Conservation (phyloP, 2,888 invertebrate species). For the Abrostola tripartita region DNA sequence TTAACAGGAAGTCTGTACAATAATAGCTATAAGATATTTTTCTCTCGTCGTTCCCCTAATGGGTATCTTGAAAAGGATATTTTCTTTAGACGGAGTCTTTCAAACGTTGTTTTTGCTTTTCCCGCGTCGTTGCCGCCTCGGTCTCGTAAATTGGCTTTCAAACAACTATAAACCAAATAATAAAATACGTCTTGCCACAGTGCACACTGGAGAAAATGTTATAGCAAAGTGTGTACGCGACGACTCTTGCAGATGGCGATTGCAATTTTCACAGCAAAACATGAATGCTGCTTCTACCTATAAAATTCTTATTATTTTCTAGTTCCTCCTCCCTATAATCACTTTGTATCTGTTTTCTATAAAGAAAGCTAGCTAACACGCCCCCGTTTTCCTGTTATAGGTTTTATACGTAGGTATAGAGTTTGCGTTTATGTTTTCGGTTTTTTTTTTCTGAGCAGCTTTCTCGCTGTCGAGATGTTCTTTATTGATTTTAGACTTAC, state of each 20-base stretch:
- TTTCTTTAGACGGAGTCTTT: slow-evolving; percentile 61
- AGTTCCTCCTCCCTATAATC: slow-evolving; percentile 9
- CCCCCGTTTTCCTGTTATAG: slow-evolving; percentile 13
- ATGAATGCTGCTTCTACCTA: slow-evolving; percentile 16
- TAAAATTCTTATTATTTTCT: slow-evolving; percentile 28
- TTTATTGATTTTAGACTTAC: slow-evolving; percentile 38
- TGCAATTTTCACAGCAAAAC: slow-evolving; percentile 43
- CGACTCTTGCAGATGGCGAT: slow-evolving; percentile 29
- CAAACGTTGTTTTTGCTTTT: slow-evolving; percentile 67
- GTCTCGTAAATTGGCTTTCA: slow-evolving; percentile 70
- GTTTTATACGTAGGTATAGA: slow-evolving; percentile 9
- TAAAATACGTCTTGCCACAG: slow-evolving; percentile 55
- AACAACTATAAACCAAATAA: slow-evolving; percentile 66
- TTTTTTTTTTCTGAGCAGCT: slow-evolving; percentile 21
- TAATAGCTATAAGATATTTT: slow-evolving; percentile 59
- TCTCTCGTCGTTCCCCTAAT: slow-evolving; percentile 61
- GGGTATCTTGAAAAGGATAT: slow-evolving; percentile 66
- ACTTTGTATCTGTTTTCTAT: slow-evolving; percentile 16
- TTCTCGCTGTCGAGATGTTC: slow-evolving; percentile 7
- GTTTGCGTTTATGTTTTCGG: slow-evolving; percentile 16
- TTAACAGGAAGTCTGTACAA: slow-evolving; percentile 39
- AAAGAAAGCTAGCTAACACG: slow-evolving; percentile 14
- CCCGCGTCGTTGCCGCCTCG: slow-evolving; percentile 57
- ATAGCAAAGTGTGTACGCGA: slow-evolving; percentile 47
- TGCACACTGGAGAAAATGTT: slow-evolving; percentile 51